Conservation (phyloP, 23 tunicate genomes). For the Trididemnum nubilum region DNA sequence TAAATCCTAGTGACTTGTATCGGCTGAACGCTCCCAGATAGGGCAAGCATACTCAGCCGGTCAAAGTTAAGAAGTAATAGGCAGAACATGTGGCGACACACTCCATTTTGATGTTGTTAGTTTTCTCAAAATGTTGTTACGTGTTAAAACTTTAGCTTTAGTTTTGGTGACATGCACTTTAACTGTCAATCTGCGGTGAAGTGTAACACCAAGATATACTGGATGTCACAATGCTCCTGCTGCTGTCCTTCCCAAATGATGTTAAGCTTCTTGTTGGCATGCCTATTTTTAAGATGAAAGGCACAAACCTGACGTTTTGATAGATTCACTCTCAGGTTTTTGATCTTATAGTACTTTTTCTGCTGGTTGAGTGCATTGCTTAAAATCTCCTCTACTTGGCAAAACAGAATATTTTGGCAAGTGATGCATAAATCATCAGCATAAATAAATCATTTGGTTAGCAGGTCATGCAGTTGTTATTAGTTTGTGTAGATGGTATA, state of each 20-base stretch:
- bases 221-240: neutral
- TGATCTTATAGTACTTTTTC: neutral
- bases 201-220: neutral
- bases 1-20: neutral
- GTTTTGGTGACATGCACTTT: conserved; percentile 2
- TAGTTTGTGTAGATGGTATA: too few relatives aligned
- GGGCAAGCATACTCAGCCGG: conserved; percentile 18
- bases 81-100: conserved; percentile 14
- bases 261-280: neutral
- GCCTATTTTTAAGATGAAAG: too few relatives aligned
- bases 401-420: neutral
- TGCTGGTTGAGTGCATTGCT: neutral
- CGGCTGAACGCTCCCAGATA: conserved; percentile 5
- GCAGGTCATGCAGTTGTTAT: too few relatives aligned
- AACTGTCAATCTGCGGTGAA: conserved; percentile 16
- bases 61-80: neutral
- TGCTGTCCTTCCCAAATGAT: neutral
- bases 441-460: neutral
- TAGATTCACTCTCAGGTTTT: neutral
- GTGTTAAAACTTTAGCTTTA: conserved; percentile 12
- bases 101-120: conserved; percentile 16
- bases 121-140: conserved; percentile 4
- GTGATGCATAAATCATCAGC: conserved; percentile 4
- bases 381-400: neutral
- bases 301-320: neutral